Evolutionary conservation across 2,113 vertebrate genomes (phyloP).

Genomic region (Lophochroa leadbeateri): DNA sequence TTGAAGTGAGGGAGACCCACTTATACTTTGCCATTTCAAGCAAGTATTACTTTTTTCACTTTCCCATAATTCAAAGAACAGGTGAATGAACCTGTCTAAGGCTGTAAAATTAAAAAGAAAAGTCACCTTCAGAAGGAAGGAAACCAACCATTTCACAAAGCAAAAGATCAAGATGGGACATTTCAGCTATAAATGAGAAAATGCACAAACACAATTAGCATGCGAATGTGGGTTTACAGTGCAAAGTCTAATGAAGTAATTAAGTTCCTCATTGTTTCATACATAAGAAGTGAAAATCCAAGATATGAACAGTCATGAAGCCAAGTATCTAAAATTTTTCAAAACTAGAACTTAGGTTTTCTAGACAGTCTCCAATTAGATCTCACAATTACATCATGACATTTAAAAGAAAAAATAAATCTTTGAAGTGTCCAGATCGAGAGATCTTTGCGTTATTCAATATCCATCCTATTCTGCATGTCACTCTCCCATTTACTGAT

Average conservation of each 20-base stretch:
- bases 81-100: conserved; percentile 14
- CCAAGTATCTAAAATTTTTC: background rate
- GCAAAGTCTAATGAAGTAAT: background rate
- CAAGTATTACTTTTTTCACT: background rate
- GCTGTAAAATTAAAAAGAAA: conserved; percentile 31
- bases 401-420: background rate
- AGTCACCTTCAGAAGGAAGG: background rate
- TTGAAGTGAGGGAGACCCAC: background rate
- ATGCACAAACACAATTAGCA: background rate
- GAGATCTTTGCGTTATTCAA: background rate
- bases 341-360: background rate
- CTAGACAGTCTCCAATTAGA: background rate
- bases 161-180: background rate
- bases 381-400: background rate
- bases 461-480: background rate
- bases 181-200: background rate
- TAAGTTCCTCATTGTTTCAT: background rate
- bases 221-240: background rate
- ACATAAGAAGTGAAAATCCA: background rate
- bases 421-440: background rate
- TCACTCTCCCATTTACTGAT: background rate
- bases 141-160: background rate
- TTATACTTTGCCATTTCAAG: conserved; percentile 24
- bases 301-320: background rate
- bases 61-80: background rate